Conservation (phyloP, 1,140 invertebrate species). For the Drosophila pseudoananassae region DNA sequence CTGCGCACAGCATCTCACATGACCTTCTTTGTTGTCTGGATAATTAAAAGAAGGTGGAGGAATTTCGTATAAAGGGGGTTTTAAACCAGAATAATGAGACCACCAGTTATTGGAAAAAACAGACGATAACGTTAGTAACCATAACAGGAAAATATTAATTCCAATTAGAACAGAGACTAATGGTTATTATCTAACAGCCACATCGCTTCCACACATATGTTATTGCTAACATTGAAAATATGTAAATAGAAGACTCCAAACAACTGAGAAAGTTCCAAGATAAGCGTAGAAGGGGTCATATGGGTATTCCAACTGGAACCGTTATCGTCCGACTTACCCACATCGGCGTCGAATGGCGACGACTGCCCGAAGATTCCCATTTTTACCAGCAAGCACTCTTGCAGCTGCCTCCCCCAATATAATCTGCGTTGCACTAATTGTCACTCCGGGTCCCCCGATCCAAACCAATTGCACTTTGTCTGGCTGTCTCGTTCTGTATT, state of each 20-base stretch:
- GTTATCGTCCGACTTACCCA: slow-evolving; percentile 86
- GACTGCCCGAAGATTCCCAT: slow-evolving; percentile 89
- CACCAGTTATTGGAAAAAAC: not conserved
- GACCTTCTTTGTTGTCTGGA: slow-evolving; percentile 60
- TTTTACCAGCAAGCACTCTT: slow-evolving; percentile 40
- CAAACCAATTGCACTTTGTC: slow-evolving; percentile 40
- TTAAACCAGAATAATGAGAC: not conserved
- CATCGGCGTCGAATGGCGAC: slow-evolving; percentile 89
- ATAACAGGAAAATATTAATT: not conserved
- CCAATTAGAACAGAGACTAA: not conserved
- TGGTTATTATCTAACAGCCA: not conserved
- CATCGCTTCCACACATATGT: not conserved
- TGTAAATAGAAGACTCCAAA: not conserved
- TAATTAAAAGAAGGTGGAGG: not conserved
- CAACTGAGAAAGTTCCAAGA: slow-evolving; percentile 6
- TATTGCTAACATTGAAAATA: not conserved
- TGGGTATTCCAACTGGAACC: slow-evolving; percentile 11
- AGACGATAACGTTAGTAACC: no score
- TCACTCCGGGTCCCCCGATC: slow-evolving; percentile 6
- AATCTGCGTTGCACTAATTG: slow-evolving; percentile 25
- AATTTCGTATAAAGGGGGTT: not conserved
- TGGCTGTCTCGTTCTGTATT: slow-evolving; percentile 33
- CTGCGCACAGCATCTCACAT: slow-evolving; percentile 73
- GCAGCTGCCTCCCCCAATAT: slow-evolving; percentile 38
- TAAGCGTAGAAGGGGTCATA: slow-evolving; percentile 12